Evolutionary conservation across 2,888 invertebrate genomes (phyloP).

Genomic region (Mesopsocus fuscifrons): DNA sequence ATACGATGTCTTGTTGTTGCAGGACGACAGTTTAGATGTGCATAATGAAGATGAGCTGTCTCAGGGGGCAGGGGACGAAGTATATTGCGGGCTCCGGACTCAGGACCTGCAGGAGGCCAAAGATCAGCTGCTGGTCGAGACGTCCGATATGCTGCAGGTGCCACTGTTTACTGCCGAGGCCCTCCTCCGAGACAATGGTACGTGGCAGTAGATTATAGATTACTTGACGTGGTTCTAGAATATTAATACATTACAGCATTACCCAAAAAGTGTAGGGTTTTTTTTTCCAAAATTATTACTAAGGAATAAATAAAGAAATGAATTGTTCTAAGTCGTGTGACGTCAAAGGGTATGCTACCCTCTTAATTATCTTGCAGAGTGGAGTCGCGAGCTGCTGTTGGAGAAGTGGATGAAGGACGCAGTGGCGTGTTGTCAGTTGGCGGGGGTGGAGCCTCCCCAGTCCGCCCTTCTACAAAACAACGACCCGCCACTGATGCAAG

Average conservation of each 20-base stretch:
- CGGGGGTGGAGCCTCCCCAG: conserved; percentile 41
- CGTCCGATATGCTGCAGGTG: conserved; percentile 48
- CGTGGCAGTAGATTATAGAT: conserved; percentile 15
- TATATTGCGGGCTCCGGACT: conserved; percentile 39
- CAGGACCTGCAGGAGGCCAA: conserved; percentile 51
- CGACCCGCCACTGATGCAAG: neutral
- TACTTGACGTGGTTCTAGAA: too few relatives aligned
- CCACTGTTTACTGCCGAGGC: conserved; percentile 51
- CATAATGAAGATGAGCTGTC: conserved; percentile 30
- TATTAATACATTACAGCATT: too few relatives aligned
- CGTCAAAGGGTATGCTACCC: too few relatives aligned
- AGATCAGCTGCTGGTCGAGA: conserved; percentile 46
- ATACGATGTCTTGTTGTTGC: too few relatives aligned
- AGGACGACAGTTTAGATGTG: conserved; percentile 29
- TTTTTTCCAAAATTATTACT: neutral
- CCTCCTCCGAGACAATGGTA: conserved; percentile 42
- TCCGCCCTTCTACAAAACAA: conserved; percentile 21
- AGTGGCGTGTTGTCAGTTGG: conserved; percentile 39
- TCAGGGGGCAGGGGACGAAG: conserved; percentile 25
- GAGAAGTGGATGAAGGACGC: conserved; percentile 50
- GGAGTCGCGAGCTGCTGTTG: conserved; percentile 42
- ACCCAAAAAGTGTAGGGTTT: too few relatives aligned
- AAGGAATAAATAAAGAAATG: neutral
- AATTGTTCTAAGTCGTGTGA: neutral
- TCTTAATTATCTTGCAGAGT: too few relatives aligned